These are phyloP conservation scores for Romanogobio albipinnatus DNA, from an alignment of 2,113 vertebrate genomes.

Conservation along the genomic window DNA sequence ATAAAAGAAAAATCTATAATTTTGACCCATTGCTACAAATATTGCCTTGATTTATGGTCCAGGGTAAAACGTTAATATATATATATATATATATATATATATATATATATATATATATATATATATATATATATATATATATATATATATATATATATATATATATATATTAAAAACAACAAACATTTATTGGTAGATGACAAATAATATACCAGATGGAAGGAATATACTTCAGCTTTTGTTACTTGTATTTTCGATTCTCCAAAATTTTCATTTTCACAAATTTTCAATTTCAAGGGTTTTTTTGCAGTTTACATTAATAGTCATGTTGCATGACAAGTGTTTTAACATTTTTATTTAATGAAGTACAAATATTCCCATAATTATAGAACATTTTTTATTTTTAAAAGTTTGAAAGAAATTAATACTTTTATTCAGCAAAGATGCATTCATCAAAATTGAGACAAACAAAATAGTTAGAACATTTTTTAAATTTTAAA, in stretches of 20 bases:
- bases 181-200: not conserved
- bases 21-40: no score
- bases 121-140: no score
- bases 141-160: no score
- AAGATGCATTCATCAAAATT: not conserved
- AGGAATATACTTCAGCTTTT: not conserved
- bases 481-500: not conserved
- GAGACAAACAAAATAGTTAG: not conserved
- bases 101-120: no score
- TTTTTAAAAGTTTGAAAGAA: not conserved
- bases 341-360: no score
- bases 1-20: no score
- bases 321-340: no score
- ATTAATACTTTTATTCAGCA: not conserved
- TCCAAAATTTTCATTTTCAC: not conserved
- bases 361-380: no score
- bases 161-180: no score
- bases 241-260: not conserved
- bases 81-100: no score
- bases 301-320: not conserved
- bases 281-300: not conserved
- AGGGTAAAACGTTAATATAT: no score
- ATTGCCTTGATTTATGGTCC: no score
- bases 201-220: not conserved
- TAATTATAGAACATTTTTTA: not conserved